phyloP scores from a whole-genome alignment of 2,888 invertebrate species.

The Quadroppia sp. region DNA sequence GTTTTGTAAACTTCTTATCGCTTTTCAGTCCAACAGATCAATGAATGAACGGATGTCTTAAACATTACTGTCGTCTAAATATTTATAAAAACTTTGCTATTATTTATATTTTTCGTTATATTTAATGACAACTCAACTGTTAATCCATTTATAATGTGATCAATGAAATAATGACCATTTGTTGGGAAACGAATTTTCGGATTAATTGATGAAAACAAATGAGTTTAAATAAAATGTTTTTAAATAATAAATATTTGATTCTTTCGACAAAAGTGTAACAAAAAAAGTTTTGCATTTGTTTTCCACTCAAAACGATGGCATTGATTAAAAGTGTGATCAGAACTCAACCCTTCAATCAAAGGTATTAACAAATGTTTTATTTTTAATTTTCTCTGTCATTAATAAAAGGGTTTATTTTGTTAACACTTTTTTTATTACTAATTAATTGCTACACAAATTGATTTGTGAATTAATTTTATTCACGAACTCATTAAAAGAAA shows the following conservation, averaged over 20 bases:
- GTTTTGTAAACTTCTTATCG: background rate
- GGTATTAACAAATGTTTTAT: no score
- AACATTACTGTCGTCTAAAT: background rate
- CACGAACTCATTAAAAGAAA: background rate
- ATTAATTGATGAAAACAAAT: background rate
- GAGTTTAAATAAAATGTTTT: background rate
- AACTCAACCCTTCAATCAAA: background rate
- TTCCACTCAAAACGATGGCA: background rate
- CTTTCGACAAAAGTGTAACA: background rate
- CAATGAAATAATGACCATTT: no score
- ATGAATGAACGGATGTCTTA: background rate
- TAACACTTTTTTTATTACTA: no score
- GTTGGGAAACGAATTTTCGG: no score
- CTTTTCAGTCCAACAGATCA: conserved; percentile 1
- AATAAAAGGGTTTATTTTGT: no score
- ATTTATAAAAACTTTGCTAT: no score
- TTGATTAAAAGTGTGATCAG: conserved; percentile 6
- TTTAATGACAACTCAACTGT: no score
- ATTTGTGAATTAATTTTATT: background rate
- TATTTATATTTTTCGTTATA: no score
- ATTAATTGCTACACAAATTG: no score
- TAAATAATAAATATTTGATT: background rate
- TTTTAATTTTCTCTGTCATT: no score
- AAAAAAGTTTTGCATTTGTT: background rate
- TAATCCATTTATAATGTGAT: no score